Evolutionary conservation across 2,888 invertebrate species (phyloP), one percentile per base, ranked within the genome.

Genomic region (Scaeva pyrastri): DNA sequence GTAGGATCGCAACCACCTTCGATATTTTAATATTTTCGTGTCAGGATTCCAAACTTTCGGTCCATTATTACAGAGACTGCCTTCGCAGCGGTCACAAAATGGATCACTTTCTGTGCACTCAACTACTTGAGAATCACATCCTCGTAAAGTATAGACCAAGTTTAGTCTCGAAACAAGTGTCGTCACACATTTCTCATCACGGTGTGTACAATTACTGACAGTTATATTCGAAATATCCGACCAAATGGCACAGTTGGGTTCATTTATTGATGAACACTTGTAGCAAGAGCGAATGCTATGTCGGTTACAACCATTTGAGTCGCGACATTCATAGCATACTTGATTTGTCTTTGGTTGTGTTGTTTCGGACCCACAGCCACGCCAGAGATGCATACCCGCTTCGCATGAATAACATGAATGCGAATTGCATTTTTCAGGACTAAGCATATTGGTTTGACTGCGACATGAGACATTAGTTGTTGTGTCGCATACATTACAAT

Each of bases 91-190:
- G 1, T 90, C 89, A 76, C 91, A 91, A 76, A 89, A 90, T 7
- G 90, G 91, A 89, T 91, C 91, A 50, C 89, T 90, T 41, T 77
- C 66, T 3, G 88, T 90, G 68, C 91, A 91, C 55, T 91, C 91
- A 43, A 88, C 88, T 11, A 91, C 89, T 41, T 90, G 79, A 0
- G 88, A 75, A 4, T 89, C 88, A 82, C 91, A 91, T 8, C 91
- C 91, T 0, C 91, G 89, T 16, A 91, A 84, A 16, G 90, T 90
- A 52, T 91, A 91, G 0, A 89, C 81, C 11, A 89, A 36, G 50
- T 90, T 88, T 10, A 90, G 58, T 0, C 89, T 89, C 11, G 83
- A 89, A 41, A 90, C 70, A 4, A 91, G 75, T 0, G 90, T 91
- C 76, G 89, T 90, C 0, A 91, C 91, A 52, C 91, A 91, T 41